phyloP scores from a whole-genome alignment of 2,797 vertebrate species.

The Phalanger gymnotis region DNA sequence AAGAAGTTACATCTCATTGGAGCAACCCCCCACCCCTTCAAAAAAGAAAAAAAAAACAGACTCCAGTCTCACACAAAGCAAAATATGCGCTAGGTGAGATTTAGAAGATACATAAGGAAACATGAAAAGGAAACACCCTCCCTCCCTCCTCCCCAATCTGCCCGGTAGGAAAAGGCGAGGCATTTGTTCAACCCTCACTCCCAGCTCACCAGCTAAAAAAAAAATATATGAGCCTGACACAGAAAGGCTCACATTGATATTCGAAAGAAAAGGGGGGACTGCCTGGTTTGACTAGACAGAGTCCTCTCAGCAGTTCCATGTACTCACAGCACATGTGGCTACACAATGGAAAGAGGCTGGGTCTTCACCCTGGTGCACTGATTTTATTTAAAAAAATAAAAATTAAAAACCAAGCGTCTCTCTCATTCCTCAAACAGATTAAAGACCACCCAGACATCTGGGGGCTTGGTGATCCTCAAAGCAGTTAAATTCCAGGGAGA shows the following conservation, averaged over 20 bases:
- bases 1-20: not conserved
- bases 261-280: not conserved
- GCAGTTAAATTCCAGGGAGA: too few relatives aligned
- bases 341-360: not conserved
- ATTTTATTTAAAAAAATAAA: not conserved
- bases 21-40: not conserved
- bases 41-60: not conserved
- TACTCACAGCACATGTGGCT: not conserved
- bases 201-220: not conserved
- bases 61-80: not conserved
- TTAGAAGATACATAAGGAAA: not conserved
- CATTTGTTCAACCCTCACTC: not conserved
- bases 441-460: too few relatives aligned
- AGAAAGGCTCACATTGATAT: not conserved
- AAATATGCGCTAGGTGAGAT: not conserved
- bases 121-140: not conserved
- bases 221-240: not conserved
- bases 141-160: not conserved
- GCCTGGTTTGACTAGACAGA: not conserved
- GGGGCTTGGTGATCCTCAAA: too few relatives aligned
- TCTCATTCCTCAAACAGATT: not conserved
- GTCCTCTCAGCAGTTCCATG: not conserved
- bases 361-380: not conserved
- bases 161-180: not conserved
- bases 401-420: not conserved